These are phyloP conservation scores for Micrastur ruficollis DNA, from an alignment of 2,797 vertebrate species.

Conservation along the genomic window DNA sequence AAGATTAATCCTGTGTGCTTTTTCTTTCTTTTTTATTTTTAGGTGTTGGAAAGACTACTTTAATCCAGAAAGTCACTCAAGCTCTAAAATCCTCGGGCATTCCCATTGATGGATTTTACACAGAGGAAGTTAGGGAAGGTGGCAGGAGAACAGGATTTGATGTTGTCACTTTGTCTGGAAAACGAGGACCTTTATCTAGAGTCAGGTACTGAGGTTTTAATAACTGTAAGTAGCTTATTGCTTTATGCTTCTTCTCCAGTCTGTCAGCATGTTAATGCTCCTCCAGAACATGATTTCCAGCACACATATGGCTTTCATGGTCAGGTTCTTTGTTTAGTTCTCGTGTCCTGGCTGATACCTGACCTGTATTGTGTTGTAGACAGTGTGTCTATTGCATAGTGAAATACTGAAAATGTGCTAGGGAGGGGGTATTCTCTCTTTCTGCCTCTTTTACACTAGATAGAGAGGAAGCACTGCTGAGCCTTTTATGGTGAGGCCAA, in stretches of 20 bases:
- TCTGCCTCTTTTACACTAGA: background rate
- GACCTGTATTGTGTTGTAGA: background rate
- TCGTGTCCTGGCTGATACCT: background rate
- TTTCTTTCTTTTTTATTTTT: conserved; percentile 3
- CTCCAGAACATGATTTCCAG: background rate
- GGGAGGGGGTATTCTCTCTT: background rate
- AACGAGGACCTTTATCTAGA: conserved; percentile 87
- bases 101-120: conserved; percentile 89
- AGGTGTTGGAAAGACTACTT: conserved; percentile 96
- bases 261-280: background rate
- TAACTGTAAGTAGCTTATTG: background rate
- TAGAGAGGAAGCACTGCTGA: background rate
- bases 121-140: conserved; percentile 89
- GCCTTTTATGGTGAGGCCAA: background rate
- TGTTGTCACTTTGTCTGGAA: conserved; percentile 88
- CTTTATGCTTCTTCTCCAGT: background rate
- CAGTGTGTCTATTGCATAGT: background rate
- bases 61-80: conserved; percentile 89
- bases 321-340: background rate
- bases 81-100: conserved; percentile 78
- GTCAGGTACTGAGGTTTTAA: conserved; percentile 79
- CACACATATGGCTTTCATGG: background rate
- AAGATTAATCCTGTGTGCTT: background rate
- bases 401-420: background rate
- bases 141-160: conserved; percentile 93